Percentiles rank a stretch among this genome's conserved stretches.
phyloP scores from a whole-genome alignment of 2,888 invertebrate species.

The Argyresthia goedartella region DNA sequence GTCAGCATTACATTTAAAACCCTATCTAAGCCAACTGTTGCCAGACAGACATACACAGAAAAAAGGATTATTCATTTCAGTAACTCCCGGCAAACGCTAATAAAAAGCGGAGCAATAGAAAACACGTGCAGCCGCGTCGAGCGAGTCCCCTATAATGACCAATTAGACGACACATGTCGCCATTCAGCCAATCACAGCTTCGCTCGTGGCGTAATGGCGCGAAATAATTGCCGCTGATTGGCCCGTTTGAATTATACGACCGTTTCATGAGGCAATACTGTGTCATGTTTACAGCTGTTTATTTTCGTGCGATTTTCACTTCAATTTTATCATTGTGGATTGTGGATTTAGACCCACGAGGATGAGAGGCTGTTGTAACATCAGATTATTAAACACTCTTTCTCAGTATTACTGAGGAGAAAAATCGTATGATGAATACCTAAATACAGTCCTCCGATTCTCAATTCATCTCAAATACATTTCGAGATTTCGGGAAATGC shows the following conservation, averaged over 20 bases:
- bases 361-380: not conserved
- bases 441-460: not conserved
- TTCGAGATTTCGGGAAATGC: no score
- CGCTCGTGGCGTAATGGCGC: constrained; percentile 3
- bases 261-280: not conserved
- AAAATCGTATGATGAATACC: no score
- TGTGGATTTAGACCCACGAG: constrained; percentile 1
- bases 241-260: constrained; percentile 5
- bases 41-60: no score
- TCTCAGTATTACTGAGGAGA: no score
- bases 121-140: constrained; percentile 8
- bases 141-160: constrained; percentile 10
- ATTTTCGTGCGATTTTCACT: not conserved
- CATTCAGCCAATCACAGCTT: constrained; percentile 3
- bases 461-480: no score
- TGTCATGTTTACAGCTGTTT: not conserved
- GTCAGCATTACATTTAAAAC: no score
- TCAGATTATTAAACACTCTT: no score
- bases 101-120: constrained; percentile 8
- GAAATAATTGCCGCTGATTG: constrained; percentile 9
- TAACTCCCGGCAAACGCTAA: not conserved
- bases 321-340: not conserved
- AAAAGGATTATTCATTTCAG: no score
- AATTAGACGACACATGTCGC: constrained; percentile 11
- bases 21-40: no score